A percentile compares a stretch with the other conserved stretches of the same genome.
Evolutionary conservation across 2,888 invertebrate species (phyloP).

Genomic region (Nephrotoma guestfalica): DNA sequence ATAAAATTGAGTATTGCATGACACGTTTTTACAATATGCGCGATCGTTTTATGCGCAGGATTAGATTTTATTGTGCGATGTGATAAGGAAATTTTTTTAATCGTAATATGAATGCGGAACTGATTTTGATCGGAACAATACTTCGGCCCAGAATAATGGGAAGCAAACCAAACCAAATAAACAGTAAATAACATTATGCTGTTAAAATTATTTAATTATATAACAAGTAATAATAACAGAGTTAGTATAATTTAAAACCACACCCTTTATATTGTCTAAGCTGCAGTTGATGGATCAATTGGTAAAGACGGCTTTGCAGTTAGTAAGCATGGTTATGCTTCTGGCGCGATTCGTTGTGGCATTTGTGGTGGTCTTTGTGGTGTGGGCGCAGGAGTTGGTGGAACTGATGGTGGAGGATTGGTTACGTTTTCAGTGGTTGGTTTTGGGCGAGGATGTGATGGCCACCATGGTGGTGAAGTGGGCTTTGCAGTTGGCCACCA

Average conservation of each 20-base stretch:
- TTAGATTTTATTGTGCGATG: no score
- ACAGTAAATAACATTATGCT: no score
- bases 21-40: neutral
- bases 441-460: neutral
- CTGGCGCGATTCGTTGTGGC: conserved; percentile 2
- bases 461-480: neutral
- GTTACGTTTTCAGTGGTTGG: conserved; percentile 12
- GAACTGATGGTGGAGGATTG: neutral
- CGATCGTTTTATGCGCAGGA: no score
- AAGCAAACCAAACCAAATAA: no score
- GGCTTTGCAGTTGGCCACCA: neutral
- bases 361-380: conserved; percentile 15
- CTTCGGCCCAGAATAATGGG: no score
- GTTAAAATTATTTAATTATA: no score
- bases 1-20: conserved; percentile 8
- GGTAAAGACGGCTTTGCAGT: neutral
- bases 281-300: neutral
- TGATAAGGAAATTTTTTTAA: no score
- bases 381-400: conserved; percentile 12
- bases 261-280: neutral
- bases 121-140: no score
- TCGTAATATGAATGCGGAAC: no score
- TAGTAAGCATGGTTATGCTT: neutral
- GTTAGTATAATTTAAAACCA: no score
- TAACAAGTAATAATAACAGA: no score